A percentile compares a stretch with the other conserved stretches of the same genome.
These are phyloP conservation scores for Agelastica alni DNA, from an alignment of 2,888 invertebrate genomes.

Conservation along the genomic window DNA sequence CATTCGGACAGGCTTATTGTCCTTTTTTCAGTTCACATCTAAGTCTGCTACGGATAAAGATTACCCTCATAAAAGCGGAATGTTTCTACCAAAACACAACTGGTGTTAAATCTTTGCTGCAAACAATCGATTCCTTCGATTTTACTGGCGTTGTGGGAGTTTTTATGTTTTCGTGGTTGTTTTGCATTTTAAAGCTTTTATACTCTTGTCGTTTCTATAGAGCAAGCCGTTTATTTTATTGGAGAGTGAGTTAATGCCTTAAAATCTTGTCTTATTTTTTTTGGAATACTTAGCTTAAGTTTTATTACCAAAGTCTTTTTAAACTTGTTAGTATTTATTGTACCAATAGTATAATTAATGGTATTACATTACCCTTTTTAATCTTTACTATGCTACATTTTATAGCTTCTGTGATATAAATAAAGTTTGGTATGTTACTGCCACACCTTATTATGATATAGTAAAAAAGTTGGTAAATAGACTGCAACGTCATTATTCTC, in stretches of 20 bases:
- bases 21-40: conserved; percentile 12
- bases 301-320: too few relatives aligned
- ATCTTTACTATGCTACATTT: too few relatives aligned
- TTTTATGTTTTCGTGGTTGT: conserved; percentile 25
- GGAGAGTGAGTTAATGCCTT: conserved; percentile 1
- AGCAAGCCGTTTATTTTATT: conserved; percentile 8
- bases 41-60: conserved; percentile 26
- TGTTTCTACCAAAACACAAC: conserved; percentile 22
- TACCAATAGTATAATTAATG: too few relatives aligned
- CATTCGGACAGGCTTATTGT: conserved; percentile 15
- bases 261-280: conserved; percentile 5
- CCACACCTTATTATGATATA: too few relatives aligned
- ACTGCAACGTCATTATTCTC: too few relatives aligned
- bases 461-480: too few relatives aligned
- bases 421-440: too few relatives aligned
- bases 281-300: too few relatives aligned
- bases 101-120: conserved; percentile 27
- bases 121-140: conserved; percentile 26
- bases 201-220: conserved; percentile 14
- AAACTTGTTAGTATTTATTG: too few relatives aligned
- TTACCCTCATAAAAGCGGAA: conserved; percentile 26
- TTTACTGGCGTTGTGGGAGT: conserved; percentile 20
- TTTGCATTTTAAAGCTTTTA: conserved; percentile 22
- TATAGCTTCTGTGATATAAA: too few relatives aligned
- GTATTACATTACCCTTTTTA: too few relatives aligned